Base-by-base conservation (phyloP, 2,888 invertebrate genomes). In the Chouioia cunea region DNA sequence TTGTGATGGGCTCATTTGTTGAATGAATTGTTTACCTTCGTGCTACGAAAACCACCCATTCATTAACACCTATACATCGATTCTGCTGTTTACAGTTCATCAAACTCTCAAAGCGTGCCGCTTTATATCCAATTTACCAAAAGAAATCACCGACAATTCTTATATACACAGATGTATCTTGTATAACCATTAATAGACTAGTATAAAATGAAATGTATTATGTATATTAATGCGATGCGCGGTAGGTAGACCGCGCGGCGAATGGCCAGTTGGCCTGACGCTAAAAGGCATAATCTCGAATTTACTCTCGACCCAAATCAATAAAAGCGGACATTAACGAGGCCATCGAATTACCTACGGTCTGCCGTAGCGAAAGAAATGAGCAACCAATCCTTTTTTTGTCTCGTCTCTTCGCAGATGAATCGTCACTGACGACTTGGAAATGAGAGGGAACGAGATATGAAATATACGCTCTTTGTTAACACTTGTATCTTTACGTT, bases 311-410 rank as follows among this genome's bases (percentile, higher is more conserved):
- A 64, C 79, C 81, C 78, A 77, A 80, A 80, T 79, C 82, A 79
- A 82, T 82, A 82, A 82, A 83, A 77, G 72, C 73, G 74, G 82
- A 83, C 81, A 77, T 81, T 83, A 83, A 83, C 79, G 83, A 81
- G 80, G 79, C 81, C 80, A 80, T 83, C 77, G 81, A 82, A 82
- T 82, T 80, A 76, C 77, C 78, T 79, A 79, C 75, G 78, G 71
- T 63, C 74, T 71, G 73, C 77, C 78, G 76, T 79, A 77, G 77
- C 77, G 79, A 80, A 80, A 77, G 78, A 74, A 76, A 75, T 73
- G 75, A 76, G 63, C 54, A 47, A 18, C 46, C 58, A 36, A 36
- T 36, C 36, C 36, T 36, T 36, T 36, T 18, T n/a, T 22, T 46
- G 70, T 65, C 70, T 56, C 50, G 52, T n/a, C 57, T 63, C 65